Percentiles rank a stretch among this genome's conserved stretches.
Conservation (phyloP, 23 tunicate species). For the Clavelina lepadiformis region DNA sequence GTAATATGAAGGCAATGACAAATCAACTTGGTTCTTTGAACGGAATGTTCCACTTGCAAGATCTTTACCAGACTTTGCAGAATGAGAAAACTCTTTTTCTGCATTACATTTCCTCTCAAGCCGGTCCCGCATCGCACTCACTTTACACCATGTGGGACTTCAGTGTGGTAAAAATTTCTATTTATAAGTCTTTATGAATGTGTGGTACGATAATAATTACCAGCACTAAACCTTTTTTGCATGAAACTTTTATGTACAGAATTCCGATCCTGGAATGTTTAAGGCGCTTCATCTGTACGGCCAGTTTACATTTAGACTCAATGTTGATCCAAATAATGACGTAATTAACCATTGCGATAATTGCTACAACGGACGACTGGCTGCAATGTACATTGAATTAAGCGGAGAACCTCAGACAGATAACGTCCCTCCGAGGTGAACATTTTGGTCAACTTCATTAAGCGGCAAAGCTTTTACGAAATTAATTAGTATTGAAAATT, state of each 20-base stretch:
- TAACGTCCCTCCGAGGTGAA: slow-evolving; percentile 18
- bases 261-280: slow-evolving; percentile 1
- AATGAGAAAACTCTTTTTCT: slow-evolving; percentile 9
- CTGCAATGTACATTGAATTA: slow-evolving; percentile 13
- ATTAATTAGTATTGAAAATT: too few species aligned
- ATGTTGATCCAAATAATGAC: slow-evolving; percentile 12
- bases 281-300: slow-evolving; percentile 4
- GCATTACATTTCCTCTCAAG: slow-evolving; percentile 4
- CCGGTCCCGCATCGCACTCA: slow-evolving; percentile 24
- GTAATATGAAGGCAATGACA: slow-evolving; percentile 34
- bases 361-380: slow-evolving; percentile 28
- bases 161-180: slow-evolving; percentile 11
- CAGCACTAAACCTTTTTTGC: too few species aligned
- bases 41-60: slow-evolving; percentile 24
- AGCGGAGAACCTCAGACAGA: slow-evolving; percentile 6
- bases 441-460: too few species aligned
- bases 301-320: slow-evolving; percentile 5
- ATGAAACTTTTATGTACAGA: background rate
- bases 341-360: slow-evolving; percentile 13
- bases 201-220: too few species aligned
- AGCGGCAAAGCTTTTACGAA: too few species aligned
- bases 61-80: background rate
- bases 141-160: slow-evolving; percentile 17
- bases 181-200: too few species aligned
- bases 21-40: background rate